Evolutionary conservation across 2,797 vertebrate species (phyloP), one percentile per base, ranked within the genome.

Genomic region (Psittacula echo): DNA sequence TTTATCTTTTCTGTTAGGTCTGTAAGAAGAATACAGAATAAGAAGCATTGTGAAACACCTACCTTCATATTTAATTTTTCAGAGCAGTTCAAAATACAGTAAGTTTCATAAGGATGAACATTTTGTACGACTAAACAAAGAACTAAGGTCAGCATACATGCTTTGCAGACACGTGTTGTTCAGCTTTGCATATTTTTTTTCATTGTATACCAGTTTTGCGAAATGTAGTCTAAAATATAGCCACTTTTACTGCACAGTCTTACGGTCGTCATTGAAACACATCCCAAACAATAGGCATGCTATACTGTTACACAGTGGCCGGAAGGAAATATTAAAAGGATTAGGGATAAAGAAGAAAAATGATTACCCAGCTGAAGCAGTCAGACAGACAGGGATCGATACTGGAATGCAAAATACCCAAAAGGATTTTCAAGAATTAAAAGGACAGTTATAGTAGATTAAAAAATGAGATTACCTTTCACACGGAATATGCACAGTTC

Each of bases 321-420:
- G 97, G 97, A 97, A 97, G 96, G 88, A 97, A 97, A 97, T 97
- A 97, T 96, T 95, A 96, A 85, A 95, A 94, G 95, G 97, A 97
- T 97, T 97, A 97, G 93, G 47, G 91, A 92, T 96, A 97, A 97
- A 96, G 92, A 97, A 97, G 96, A 97, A 97, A 97, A 97, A 96
- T 96, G 97, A 97, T 96, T 97, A 97, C 90, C 86, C 78, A 97
- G 97, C 97, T 95, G 85, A 95, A 95, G 92, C 95, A 89, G 90
- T 94, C 95, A 97, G 96, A 96, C 96, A 97, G 96, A 97, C 96
- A 90, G 94, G 95, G 94, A 97, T 95, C 74, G 89, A 96, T 97
- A 95, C 1, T 1, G 60, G 95, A 97, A 97, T 97, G 97, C 94
- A 94, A 96, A 97, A 96, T 94, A 81, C 82, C 75, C 77, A 10